These are phyloP conservation scores for Ochotona curzoniae DNA, from an alignment of 2,113 vertebrate species.

Conservation along the genomic window DNA sequence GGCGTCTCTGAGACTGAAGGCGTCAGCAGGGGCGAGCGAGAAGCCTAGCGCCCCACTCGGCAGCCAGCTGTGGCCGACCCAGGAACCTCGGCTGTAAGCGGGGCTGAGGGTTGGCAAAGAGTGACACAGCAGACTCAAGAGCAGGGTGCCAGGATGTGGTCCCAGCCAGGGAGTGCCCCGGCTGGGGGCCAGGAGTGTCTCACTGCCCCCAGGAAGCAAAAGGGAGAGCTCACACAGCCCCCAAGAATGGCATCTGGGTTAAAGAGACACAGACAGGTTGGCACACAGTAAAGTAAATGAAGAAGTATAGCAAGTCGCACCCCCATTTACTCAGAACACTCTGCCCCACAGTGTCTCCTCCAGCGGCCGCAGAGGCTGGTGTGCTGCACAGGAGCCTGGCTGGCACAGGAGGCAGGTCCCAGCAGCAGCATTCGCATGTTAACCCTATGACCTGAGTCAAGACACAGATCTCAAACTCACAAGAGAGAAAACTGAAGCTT, in stretches of 20 bases:
- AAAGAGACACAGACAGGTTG: background rate
- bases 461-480: background rate
- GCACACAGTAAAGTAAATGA: background rate
- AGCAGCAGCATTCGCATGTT: background rate
- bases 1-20: background rate
- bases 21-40: background rate
- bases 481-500: background rate
- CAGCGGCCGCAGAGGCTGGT: too few relatives aligned
- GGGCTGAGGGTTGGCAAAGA: background rate
- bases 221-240: background rate
- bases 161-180: background rate
- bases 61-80: accelerated
- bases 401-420: too few relatives aligned
- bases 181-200: accelerated
- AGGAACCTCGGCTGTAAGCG: background rate
- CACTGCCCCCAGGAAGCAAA: background rate
- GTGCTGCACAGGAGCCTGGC: background rate
- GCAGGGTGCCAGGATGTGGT: background rate
- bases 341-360: background rate
- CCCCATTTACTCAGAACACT: background rate
- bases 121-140: background rate
- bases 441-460: background rate
- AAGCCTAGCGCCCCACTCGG: background rate
- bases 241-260: too few relatives aligned
- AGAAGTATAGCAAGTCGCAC: background rate